Evolutionary conservation across 2,797 vertebrate genomes (phyloP).

Genomic region (Halcyon leucocephala): DNA sequence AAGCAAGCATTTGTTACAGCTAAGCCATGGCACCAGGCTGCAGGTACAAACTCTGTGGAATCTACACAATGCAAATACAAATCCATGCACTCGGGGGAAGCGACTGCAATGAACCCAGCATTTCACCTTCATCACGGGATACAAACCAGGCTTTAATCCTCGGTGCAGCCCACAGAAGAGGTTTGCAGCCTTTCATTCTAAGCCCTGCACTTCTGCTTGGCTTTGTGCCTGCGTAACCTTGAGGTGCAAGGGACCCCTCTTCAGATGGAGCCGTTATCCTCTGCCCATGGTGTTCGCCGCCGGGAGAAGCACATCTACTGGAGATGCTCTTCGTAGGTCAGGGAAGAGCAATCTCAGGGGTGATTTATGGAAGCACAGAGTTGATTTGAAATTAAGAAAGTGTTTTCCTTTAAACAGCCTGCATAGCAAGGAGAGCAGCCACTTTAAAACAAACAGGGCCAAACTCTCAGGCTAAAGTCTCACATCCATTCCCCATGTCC

Average conservation of each 20-base stretch:
- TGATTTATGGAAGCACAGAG: not conserved
- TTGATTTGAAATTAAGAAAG: not conserved
- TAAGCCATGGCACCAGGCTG: not conserved
- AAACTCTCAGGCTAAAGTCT: not conserved
- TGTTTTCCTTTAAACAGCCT: not conserved
- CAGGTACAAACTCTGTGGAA: not conserved
- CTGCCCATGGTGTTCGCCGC: not conserved
- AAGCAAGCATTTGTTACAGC: not conserved
- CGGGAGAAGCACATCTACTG: not conserved
- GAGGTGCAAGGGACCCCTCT: not conserved
- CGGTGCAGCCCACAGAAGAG: not conserved
- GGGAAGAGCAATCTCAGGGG: not conserved
- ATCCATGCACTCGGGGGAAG: not conserved
- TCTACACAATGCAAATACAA: not conserved
- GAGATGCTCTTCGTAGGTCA: not conserved
- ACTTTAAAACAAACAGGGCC: not conserved
- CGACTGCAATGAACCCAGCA: not conserved
- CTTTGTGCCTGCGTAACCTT: accelerated
- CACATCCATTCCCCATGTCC: accelerated
- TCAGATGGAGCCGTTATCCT: not conserved
- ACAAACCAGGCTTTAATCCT: not conserved
- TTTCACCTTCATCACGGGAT: not conserved
- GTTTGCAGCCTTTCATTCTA: not conserved
- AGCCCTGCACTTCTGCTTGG: not conserved
- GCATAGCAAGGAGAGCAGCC: not conserved